phyloP scores from a whole-genome alignment of 1,140 invertebrate species.

The Drosophila asahinai region DNA sequence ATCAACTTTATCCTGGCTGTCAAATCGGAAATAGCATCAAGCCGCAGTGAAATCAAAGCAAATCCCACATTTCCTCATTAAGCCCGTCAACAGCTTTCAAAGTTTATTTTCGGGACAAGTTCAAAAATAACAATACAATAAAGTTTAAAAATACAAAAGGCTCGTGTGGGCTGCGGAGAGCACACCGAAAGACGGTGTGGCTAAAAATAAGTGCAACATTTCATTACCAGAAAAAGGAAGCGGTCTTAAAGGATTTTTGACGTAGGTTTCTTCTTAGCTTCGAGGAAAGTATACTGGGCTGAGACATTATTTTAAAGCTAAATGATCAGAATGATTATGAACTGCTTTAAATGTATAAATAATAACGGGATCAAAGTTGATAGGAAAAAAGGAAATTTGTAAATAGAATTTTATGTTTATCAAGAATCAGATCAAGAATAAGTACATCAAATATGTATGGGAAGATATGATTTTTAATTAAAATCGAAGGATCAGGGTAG shows the following conservation, averaged over 20 bases:
- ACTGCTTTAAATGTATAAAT: too few relatives aligned
- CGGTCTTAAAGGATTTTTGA: constrained; percentile 12
- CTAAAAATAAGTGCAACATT: constrained; percentile 28
- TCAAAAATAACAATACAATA: constrained; percentile 21
- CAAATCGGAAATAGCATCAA: constrained; percentile 24
- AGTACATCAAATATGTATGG: background rate
- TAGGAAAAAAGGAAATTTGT: background rate
- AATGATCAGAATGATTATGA: too few relatives aligned
- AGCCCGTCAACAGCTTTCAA: constrained; percentile 9
- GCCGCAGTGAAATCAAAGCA: constrained; percentile 10
- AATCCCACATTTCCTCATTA: constrained; percentile 26
- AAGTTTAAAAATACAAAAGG: constrained; percentile 26
- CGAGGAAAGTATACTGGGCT: background rate
- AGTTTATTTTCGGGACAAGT: constrained; percentile 40
- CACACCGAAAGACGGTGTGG: too few relatives aligned
- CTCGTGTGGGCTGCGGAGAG: background rate
- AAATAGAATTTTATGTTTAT: background rate
- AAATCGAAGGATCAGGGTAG: background rate
- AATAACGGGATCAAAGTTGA: too few relatives aligned
- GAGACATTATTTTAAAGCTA: too few relatives aligned
- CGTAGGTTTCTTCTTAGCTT: background rate
- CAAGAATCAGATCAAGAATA: background rate
- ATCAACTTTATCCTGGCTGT: constrained; percentile 7
- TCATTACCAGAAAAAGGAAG: constrained; percentile 14
- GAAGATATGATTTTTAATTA: background rate